A percentile compares a stretch with the other conserved stretches of the same genome.
Evolutionary conservation across 1,140 invertebrate species (phyloP).

Genomic region (Hetaerina americana): DNA sequence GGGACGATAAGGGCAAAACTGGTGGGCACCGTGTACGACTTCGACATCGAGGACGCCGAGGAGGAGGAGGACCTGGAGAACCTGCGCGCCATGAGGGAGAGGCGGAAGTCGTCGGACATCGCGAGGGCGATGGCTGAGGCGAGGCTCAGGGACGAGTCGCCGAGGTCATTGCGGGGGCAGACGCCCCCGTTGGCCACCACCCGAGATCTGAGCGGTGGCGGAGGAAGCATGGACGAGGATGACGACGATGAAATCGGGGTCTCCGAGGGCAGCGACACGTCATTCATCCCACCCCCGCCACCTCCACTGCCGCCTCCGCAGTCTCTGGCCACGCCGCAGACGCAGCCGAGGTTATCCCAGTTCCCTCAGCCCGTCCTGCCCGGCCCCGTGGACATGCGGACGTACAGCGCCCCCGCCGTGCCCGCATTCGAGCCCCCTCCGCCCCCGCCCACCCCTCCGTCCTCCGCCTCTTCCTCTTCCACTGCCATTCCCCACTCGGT

Average conservation of each 20-base stretch:
- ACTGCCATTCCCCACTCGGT: background rate
- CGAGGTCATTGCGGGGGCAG: background rate
- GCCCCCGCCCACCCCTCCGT: slow-evolving; percentile 11
- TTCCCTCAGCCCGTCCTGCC: slow-evolving; percentile 55
- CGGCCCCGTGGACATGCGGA: slow-evolving; percentile 76
- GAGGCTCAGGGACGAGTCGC: background rate
- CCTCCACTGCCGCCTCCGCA: background rate
- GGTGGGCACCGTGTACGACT: slow-evolving; percentile 73
- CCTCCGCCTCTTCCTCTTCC: background rate
- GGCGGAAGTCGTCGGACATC: slow-evolving; percentile 56
- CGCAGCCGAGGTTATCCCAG: slow-evolving; percentile 11
- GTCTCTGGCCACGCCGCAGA: background rate
- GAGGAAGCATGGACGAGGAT: slow-evolving; percentile 17
- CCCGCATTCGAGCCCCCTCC: slow-evolving; percentile 3
- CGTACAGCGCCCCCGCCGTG: slow-evolving; percentile 40
- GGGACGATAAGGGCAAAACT: slow-evolving; percentile 36
- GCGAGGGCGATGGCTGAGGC: background rate
- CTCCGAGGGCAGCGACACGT: background rate
- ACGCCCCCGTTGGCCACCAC: slow-evolving; percentile 19
- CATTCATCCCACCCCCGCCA: slow-evolving; percentile 5
- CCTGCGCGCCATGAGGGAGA: slow-evolving; percentile 63
- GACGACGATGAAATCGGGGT: slow-evolving; percentile 3
- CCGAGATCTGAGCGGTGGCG: slow-evolving; percentile 17
- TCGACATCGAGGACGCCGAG: slow-evolving; percentile 71
- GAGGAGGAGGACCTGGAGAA: slow-evolving; percentile 62